Conservation (phyloP, 2,113 vertebrate genomes). For the Taxidea taxus region DNA sequence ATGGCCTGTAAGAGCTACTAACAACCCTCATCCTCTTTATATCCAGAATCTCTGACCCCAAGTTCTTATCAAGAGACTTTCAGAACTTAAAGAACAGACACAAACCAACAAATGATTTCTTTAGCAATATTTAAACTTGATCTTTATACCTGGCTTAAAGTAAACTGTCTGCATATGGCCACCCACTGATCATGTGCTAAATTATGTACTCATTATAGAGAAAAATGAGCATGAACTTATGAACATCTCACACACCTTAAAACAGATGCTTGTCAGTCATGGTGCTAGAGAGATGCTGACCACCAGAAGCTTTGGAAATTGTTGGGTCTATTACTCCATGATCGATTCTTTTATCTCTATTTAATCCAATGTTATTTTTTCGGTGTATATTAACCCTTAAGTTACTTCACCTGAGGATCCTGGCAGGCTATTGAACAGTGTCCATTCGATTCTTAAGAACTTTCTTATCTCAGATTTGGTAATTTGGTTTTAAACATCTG, state of each 20-base stretch:
- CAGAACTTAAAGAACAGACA: not conserved
- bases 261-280: not conserved
- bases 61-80: not conserved
- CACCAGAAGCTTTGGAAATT: not conserved
- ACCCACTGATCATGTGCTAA: not conserved
- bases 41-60: not conserved
- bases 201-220: not conserved
- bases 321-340: not conserved
- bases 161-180: not conserved
- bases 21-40: not conserved
- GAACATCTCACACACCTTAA: not conserved
- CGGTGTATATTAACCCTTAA: not conserved
- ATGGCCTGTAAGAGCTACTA: not conserved
- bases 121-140: not conserved
- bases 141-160: not conserved
- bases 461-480: slow-evolving; percentile 12
- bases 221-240: not conserved
- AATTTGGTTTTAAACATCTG: slow-evolving; percentile 44
- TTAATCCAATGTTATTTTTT: not conserved
- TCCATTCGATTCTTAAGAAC: not conserved
- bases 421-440: not conserved
- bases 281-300: not conserved
- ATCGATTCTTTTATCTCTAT: not conserved
- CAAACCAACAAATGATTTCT: not conserved
- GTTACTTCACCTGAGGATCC: not conserved